A percentile compares a stretch with the other conserved stretches of the same genome.
These are phyloP conservation scores for Abramis brama DNA, from an alignment of 2,113 vertebrate genomes.

Conservation along the genomic window DNA sequence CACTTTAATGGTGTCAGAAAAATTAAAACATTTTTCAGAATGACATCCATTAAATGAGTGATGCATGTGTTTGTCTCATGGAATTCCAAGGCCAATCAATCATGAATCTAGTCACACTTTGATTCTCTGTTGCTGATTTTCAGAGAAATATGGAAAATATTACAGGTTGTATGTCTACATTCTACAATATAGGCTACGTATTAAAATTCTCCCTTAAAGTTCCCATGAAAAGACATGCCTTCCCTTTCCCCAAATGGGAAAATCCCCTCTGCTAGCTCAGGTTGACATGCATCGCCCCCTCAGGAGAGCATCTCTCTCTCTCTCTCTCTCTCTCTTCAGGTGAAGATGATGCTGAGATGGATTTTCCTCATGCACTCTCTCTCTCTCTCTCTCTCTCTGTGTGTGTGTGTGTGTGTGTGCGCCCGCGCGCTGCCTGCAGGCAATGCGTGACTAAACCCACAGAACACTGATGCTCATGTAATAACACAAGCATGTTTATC, in stretches of 20 bases:
- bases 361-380: too few relatives aligned
- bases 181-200: neutral
- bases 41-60: neutral
- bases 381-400: neutral
- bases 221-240: neutral
- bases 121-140: neutral
- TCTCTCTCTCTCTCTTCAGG: neutral
- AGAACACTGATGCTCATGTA: slow-evolving; percentile 19
- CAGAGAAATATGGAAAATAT: neutral
- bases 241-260: neutral
- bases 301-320: neutral
- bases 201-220: neutral
- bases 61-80: too few relatives aligned
- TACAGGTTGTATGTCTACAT: neutral
- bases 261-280: slow-evolving; percentile 19
- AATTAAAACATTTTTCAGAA: neutral
- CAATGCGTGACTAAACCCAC: slow-evolving; percentile 32
- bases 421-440: neutral
- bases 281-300: slow-evolving; percentile 5
- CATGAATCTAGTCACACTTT: neutral
- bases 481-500: neutral
- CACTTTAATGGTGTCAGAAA: too few relatives aligned
- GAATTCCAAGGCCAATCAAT: neutral
- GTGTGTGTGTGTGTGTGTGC: neutral
- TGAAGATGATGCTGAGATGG: slow-evolving; percentile 20